Evolutionary conservation across 2,113 vertebrate genomes (phyloP), one percentile per base, ranked within the genome.

Genomic region (Hepsetus odoe): DNA sequence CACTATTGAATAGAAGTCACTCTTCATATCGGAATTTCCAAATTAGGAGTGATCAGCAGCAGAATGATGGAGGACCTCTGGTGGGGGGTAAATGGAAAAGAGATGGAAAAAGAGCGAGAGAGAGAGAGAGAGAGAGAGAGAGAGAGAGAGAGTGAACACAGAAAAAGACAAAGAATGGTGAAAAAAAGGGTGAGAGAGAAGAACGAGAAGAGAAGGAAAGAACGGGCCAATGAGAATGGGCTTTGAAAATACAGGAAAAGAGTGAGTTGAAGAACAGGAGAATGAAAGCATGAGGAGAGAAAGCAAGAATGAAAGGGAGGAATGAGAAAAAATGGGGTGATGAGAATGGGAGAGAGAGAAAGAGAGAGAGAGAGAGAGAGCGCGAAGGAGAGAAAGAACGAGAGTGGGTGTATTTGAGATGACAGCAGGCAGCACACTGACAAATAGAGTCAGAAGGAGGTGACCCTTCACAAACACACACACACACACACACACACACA

Each of bases 401-500:
- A 26, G 24, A 6, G 9, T 42, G 33, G 40, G 58, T 32, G 30
- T 24, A 79, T 72, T 28, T 55, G 30, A 72, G 72, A 55, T 65
- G 58, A 79, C 68, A 79, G n/a, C 69, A 51, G 40, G 44, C n/a
- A 72, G 69, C 18, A 35, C 56, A 55, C 58, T 51, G 35, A 72
- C 72, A 72, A 79, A 79, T 79, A 26, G 64, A 64, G 53, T 26
- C 22, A 49, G 58, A 55, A 35, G 72, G 7, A 46, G 32, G 77
- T 68, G 72, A 58, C 72, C 67, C 68, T 58, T 40, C 58, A 3
- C 16, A 16, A 13, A 51, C n/a, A 14, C n/a, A 18, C 30, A 62
- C n/a, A 49, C 59, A 68, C 64, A 42, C 64, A 67, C 38, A 42
- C 40, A 66, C 33, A 10, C n/a, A 40, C 22, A 68, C 9, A 59